Percentiles rank a stretch among this genome's conserved stretches.
Conservation (phyloP, 1,140 invertebrate species). For the Halyomorpha halys region DNA sequence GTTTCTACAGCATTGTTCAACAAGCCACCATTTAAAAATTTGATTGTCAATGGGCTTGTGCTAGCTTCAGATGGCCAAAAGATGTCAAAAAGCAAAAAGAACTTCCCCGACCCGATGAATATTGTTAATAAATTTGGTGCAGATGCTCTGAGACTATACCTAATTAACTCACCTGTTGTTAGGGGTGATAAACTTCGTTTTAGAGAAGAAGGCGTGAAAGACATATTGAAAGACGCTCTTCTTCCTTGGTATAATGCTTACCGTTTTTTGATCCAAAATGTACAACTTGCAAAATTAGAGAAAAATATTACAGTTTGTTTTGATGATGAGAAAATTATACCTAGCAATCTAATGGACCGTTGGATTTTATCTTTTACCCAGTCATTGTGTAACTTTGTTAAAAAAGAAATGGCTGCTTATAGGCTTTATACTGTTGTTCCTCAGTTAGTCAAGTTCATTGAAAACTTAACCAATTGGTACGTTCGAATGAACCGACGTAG, state of each 20-base stretch:
- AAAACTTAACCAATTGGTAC: constrained; percentile 98
- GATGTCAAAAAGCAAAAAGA: constrained; percentile 99
- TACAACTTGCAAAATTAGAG: constrained; percentile 33
- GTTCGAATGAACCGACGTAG: constrained; percentile 91
- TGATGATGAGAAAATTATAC: constrained; percentile 38
- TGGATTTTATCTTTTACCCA: constrained; percentile 98
- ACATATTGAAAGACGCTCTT: constrained; percentile 96
- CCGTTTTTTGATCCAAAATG: constrained; percentile 68
- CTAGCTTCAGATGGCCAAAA: constrained; percentile 95
- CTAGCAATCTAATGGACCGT: constrained; percentile 84
- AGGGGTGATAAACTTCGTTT: constrained; percentile 92
- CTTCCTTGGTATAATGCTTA: constrained; percentile 99
- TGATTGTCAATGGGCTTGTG: constrained; percentile 91
- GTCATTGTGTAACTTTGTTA: constrained; percentile 65
- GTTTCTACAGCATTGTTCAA: constrained; percentile 93
- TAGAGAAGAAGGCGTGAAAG: constrained; percentile 92
- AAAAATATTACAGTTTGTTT: constrained; percentile 39
- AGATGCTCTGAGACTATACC: constrained; percentile 89
- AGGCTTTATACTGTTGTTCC: constrained; percentile 92
- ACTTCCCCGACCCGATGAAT: constrained; percentile 93
- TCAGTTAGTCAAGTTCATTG: constrained; percentile 87
- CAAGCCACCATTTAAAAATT: constrained; percentile 94
- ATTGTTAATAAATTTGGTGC: constrained; percentile 77
- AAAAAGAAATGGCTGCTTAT: constrained; percentile 89
- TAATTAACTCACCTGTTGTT: constrained; percentile 98